Base-by-base conservation (phyloP, 2,113 vertebrate genomes). In the Nannospalax galili region DNA sequence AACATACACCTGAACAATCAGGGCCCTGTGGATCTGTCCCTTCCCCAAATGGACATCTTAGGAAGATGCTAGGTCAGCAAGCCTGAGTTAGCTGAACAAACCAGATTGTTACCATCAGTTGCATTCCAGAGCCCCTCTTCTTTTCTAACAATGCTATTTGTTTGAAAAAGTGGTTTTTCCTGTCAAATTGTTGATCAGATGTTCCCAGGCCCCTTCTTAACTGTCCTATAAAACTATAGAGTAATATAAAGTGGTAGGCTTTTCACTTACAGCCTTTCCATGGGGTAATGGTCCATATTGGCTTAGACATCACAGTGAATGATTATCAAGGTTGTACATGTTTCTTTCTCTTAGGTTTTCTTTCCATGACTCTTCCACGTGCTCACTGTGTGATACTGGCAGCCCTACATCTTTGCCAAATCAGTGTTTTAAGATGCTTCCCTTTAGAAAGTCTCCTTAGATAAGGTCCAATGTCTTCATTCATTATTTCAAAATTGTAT, bases 401-500 rank as follows among this genome's bases (percentile, higher is more conserved):
- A n/a, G n/a, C n/a, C n/a, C n/a, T n/a, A n/a, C n/a, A n/a, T n/a
- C n/a, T n/a, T n/a, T n/a, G n/a, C 58, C 72, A 65, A 72, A 52
- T 74, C 45, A 80, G n/a, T n/a, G n/a, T n/a, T n/a, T n/a, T n/a
- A 52, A 52, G 45, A 75, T 3, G 0, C 15, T 88, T 78, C 48
- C 17, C 28, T 80, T 92, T 62, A 42, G 20, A 8, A 45, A 40
- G 56, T 10, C 14, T 9, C 32, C 48, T 58, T 42, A 79, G 69
- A 70, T 42, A 85, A 94, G 5, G 48, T 52, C 73, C 26, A 78
- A 4, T 65, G 30, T 79, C 58, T 62, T 52, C 26, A 95, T 82
- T 72, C n/a, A 86, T 70, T 89, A 86, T 88, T 95, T 91, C 72
- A 94, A 92, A 92, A 67, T 35, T 90, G 78, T 94, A 62, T 37